phyloP scores from a whole-genome alignment of 2,888 invertebrate species.

The Campoplex nolae region DNA sequence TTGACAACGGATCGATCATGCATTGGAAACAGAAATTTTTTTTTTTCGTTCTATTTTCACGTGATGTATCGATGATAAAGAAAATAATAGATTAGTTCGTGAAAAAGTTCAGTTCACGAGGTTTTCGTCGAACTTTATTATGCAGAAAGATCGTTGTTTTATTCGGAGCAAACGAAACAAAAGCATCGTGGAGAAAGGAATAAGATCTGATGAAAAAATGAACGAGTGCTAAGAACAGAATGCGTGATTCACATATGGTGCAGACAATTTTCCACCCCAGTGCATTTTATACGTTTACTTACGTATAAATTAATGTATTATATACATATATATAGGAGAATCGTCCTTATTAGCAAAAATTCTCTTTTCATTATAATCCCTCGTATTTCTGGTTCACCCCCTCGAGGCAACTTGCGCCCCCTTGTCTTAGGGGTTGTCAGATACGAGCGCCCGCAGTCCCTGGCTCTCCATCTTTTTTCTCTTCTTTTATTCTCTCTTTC shows the following conservation, averaged over 20 bases:
- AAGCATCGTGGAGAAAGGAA: background rate
- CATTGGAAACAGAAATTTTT: background rate
- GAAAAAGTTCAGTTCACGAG: conserved; percentile 17
- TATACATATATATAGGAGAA: conserved; percentile 5
- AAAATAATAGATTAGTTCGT: background rate
- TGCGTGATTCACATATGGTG: conserved; percentile 70
- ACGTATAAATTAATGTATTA: conserved; percentile 1
- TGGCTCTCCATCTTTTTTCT: conserved; percentile 18
- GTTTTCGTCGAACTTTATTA: conserved; percentile 24
- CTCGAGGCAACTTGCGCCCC: conserved; percentile 46
- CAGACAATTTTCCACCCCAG: conserved; percentile 51
- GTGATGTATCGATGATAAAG: conserved; percentile 24
- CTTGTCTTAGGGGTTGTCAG: conserved; percentile 45
- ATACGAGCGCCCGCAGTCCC: conserved; percentile 44
- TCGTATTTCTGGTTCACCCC: conserved; percentile 67
- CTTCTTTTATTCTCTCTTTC: conserved; percentile 5
- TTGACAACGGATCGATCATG: conserved; percentile 31
- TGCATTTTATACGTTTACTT: background rate
- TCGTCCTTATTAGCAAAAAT: conserved; percentile 75
- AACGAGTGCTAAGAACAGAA: conserved; percentile 17
- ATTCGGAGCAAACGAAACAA: background rate
- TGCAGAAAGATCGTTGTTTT: conserved; percentile 18
- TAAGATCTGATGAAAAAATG: conserved; percentile 16
- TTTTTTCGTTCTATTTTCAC: background rate
- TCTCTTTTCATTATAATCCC: conserved; percentile 76